Conservation (phyloP, 2,113 vertebrate species). For the Gobiocypris rarus region DNA sequence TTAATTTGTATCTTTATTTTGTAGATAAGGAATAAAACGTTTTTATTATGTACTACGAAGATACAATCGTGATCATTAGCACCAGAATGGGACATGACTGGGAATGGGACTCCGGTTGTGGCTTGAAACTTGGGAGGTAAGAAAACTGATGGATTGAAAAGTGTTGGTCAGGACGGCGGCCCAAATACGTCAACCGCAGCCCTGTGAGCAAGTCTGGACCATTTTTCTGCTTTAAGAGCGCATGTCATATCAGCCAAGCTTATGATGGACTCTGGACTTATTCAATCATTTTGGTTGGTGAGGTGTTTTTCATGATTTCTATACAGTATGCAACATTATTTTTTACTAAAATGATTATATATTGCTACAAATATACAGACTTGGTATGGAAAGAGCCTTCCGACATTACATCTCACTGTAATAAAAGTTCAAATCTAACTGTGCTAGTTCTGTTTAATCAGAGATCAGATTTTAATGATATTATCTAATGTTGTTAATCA, state of each 20-base stretch:
- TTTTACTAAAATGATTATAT: slow-evolving; percentile 62
- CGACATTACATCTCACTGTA: slow-evolving; percentile 70
- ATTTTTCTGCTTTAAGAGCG: slow-evolving; percentile 47
- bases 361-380: slow-evolving; percentile 68
- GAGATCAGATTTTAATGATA: slow-evolving; percentile 39
- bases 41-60: slow-evolving; percentile 46
- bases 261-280: slow-evolving; percentile 67
- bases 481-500: not conserved
- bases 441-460: slow-evolving; percentile 64
- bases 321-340: slow-evolving; percentile 61
- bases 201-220: slow-evolving; percentile 64
- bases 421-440: slow-evolving; percentile 64
- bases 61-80: slow-evolving; percentile 63
- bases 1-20: slow-evolving; percentile 46
- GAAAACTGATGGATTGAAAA: slow-evolving; percentile 59
- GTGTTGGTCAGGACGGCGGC: slow-evolving; percentile 63
- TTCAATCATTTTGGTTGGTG: slow-evolving; percentile 62
- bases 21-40: slow-evolving; percentile 58
- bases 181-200: slow-evolving; percentile 47
- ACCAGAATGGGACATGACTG: slow-evolving; percentile 51
- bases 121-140: slow-evolving; percentile 39
- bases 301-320: slow-evolving; percentile 55
- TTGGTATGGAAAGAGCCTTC: slow-evolving; percentile 66
- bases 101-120: slow-evolving; percentile 8
- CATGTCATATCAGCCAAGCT: slow-evolving; percentile 25